Conservation (phyloP, 1,140 invertebrate genomes). For the Zaprionus ghesquierei region DNA sequence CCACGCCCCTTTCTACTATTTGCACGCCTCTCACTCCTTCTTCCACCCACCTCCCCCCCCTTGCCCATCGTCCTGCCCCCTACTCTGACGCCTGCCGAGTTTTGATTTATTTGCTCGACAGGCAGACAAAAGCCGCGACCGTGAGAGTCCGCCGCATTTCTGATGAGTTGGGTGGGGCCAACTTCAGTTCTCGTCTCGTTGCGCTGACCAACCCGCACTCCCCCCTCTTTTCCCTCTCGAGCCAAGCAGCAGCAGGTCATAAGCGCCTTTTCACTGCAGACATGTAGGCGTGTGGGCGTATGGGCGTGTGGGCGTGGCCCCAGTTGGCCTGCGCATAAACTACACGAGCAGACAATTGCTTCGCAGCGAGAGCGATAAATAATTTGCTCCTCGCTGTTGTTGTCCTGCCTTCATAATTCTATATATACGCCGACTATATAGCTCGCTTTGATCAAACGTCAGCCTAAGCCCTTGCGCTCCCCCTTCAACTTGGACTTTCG, state of each 20-base stretch:
- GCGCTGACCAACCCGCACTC: background rate
- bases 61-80: background rate
- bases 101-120: conserved; percentile 71
- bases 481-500: conserved; percentile 39
- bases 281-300: background rate
- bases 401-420: conserved; percentile 67
- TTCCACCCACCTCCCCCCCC: background rate
- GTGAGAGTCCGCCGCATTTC: conserved; percentile 34
- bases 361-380: conserved; percentile 58
- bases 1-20: conserved; percentile 26
- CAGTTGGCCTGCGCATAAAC: conserved; percentile 48
- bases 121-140: conserved; percentile 62
- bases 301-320: conserved; percentile 27
- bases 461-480: conserved; percentile 46
- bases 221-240: background rate
- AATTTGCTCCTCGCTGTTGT: conserved; percentile 55
- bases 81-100: conserved; percentile 37
- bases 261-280: conserved; percentile 54
- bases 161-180: conserved; percentile 68
- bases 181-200: conserved; percentile 1
- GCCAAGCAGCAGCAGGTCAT: conserved; percentile 12
- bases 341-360: conserved; percentile 71
- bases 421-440: conserved; percentile 26
- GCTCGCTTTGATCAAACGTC: conserved; percentile 69
- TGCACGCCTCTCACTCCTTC: background rate